Evolutionary conservation across 2,113 vertebrate genomes (phyloP).

Genomic region (Sinocyclocheilus anshuiensis): DNA sequence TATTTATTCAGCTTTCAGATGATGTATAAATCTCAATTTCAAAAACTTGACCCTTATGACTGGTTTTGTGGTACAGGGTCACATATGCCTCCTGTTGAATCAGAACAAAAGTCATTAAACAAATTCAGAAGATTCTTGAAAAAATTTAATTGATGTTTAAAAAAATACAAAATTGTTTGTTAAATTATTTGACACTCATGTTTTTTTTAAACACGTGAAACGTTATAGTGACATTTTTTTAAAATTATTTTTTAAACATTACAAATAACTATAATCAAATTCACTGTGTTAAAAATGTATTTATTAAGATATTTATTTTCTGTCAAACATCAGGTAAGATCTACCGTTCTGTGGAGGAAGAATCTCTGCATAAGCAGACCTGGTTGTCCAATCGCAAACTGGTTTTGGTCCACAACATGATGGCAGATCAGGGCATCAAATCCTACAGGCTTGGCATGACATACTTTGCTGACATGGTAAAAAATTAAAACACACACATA

Average conservation of each 20-base stretch:
- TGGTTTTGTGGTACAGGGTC: too few relatives aligned
- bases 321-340: constrained; percentile 61
- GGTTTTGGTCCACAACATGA: constrained; percentile 77
- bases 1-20: too few relatives aligned
- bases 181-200: background rate
- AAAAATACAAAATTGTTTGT: background rate
- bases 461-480: constrained; percentile 78
- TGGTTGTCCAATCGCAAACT: constrained; percentile 73
- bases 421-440: constrained; percentile 77
- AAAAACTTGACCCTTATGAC: too few relatives aligned
- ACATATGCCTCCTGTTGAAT: too few relatives aligned
- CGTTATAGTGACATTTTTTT: background rate
- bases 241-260: background rate
- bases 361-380: constrained; percentile 62
- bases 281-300: background rate
- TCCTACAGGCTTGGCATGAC: constrained; percentile 78
- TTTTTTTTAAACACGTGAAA: background rate
- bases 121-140: background rate
- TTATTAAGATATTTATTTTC: background rate
- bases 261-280: background rate
- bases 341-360: constrained; percentile 70
- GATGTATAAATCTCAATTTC: too few relatives aligned
- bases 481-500: background rate
- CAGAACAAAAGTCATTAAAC: too few relatives aligned
- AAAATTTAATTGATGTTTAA: background rate